Evolutionary conservation across 2,888 invertebrate genomes (phyloP), one percentile per base, ranked within the genome.

Genomic region (Pseudoips prasinana): DNA sequence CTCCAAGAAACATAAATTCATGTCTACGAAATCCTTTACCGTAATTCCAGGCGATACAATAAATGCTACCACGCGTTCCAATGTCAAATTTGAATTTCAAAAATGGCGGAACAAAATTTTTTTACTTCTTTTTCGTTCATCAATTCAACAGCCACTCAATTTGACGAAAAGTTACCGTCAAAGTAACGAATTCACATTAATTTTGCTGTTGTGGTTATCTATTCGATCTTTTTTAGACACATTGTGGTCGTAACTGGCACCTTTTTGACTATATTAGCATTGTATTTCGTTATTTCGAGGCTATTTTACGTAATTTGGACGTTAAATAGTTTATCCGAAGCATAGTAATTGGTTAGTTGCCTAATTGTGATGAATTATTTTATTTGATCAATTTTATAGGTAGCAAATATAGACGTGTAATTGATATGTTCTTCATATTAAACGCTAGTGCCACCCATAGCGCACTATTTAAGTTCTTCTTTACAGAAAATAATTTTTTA

Each of bases 51-150:
- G 8, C 52, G 32, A 46, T 24, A 26, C 39, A 45, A 53, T 47
- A 47, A 48, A 48, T 43, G 61, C 71, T 58, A 57, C 63, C 49
- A 61, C 36, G 29, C 58, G 58, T 69, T 69, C 63, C 58, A 60
- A 66, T 70, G 70, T 73, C 73, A 73, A 73, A 77, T 79, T 79
- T 74, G 64, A 77, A 78, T 58, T 74, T 80, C 61, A 73, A 64
- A 75, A 70, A 53, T 53, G 67, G 63, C 53, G 60, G 65, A 57
- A 64, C 60, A 51, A 50, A 62, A 44, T 54, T 48, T 46, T 45
- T 44, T 45, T 31, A 14, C 14, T 14, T 14, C 14, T 14, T 14
- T 14, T 14, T 14, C 14, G 3, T 14, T 14, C 14, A 11, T 33
- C 40, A 48, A 59, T 57, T 56, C 46, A 51, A 46, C 46, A 43